phyloP scores from a whole-genome alignment of 92 coral and sea anemone genomes.

The Chrysogorgia sp. region DNA sequence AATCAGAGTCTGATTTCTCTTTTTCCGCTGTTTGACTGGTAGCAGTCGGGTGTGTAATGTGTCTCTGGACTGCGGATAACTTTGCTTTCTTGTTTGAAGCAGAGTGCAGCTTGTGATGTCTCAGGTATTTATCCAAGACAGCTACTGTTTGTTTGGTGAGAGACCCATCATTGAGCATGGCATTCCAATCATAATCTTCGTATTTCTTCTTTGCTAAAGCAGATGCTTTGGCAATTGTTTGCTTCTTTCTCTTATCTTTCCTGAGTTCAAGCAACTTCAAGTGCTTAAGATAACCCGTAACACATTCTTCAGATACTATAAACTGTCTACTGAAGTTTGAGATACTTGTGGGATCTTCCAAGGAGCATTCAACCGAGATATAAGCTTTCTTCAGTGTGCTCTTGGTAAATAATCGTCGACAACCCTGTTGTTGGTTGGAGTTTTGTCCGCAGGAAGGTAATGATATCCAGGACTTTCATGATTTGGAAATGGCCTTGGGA shows the following conservation, averaged over 20 bases:
- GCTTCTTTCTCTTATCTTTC: conserved; percentile 55
- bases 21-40: conserved; percentile 48
- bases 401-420: conserved; percentile 45
- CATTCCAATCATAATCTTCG: conserved; percentile 61
- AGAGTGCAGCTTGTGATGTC: conserved; percentile 53
- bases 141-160: conserved; percentile 53
- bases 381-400: conserved; percentile 34
- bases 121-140: conserved; percentile 51
- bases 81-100: conserved; percentile 59
- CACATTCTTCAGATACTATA: conserved; percentile 65
- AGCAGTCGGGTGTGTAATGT: conserved; percentile 55
- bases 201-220: conserved; percentile 48
- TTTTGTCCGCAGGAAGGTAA: conserved; percentile 36
- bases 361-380: conserved; percentile 42
- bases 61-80: conserved; percentile 56
- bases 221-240: conserved; percentile 23
- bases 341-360: conserved; percentile 52
- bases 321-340: conserved; percentile 48
- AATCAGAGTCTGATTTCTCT: conserved; percentile 43
- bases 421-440: conserved; percentile 50
- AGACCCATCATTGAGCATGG: conserved; percentile 57
- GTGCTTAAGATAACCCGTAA: conserved; percentile 63
- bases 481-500: conserved; percentile 32
- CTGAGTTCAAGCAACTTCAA: conserved; percentile 63
- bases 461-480: conserved; percentile 40